Evolutionary conservation across 1,140 invertebrate genomes (phyloP), one percentile per base, ranked within the genome.

Genomic region (Drosophila melanica): DNA sequence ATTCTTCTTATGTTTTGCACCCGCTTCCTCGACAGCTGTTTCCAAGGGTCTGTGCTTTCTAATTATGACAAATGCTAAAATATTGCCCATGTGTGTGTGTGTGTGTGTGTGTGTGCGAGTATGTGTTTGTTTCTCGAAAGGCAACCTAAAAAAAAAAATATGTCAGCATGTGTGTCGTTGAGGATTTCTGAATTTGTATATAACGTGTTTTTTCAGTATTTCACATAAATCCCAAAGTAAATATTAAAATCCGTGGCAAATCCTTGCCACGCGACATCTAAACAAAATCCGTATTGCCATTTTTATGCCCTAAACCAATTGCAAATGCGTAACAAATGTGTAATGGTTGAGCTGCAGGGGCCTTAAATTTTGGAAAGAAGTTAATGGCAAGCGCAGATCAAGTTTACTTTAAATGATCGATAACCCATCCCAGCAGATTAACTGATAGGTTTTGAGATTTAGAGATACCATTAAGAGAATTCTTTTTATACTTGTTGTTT

Each of bases 31-130:
- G 44, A 10, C 71, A 63, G 65, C 71, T 70, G 71, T 63, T 75
- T 77, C 79, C 84, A 70, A 54, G 60, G 53, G 79, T 37, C 67
- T 66, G 59, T 73, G 51, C 37, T 67, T 87, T 82, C 73, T 87
- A 87, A 87, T 87, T 87, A 87, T 87, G 84, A 87, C 84, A 87
- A 89, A 89, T 89, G 79, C 76, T 84, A 87, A 89, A 87, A 79
- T 84, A 79, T 79, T 70, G 76, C 73, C 55, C 65, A 58, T 42
- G 35, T 59, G 54, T 64, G 12, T 50, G 42, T 42, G 18, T 55
- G 42, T 4, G 23, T 37, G 27, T 58, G 23, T 45, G 50, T 50
- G 42, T 42, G 18, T 55, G 42, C 6, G 23, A 42, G 27, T 58
- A 33, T 45, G 50, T 51, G 50, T 12, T 35, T n/a, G 16, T 64